phyloP scores from a whole-genome alignment of 2,888 invertebrate genomes.

The Hypercompe scribonia region DNA sequence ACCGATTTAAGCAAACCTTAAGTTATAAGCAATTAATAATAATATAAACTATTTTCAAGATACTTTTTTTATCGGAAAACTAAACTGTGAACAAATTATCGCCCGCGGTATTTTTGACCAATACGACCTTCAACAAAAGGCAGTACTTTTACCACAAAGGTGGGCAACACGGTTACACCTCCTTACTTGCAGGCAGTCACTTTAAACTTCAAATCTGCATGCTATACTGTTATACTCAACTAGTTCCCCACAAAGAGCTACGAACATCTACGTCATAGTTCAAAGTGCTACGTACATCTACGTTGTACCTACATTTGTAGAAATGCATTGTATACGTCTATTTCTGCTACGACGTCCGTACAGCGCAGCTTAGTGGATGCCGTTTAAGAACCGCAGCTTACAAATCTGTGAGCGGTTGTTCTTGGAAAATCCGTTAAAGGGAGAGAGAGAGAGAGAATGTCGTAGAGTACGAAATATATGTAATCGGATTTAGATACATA shows the following conservation, averaged over 20 bases:
- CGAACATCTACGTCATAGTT: conserved; percentile 15
- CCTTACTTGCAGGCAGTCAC: no score
- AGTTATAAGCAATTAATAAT: no score
- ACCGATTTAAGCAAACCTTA: no score
- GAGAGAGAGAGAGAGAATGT: background rate
- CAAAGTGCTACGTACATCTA: conserved; percentile 19
- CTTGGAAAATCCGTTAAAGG: background rate
- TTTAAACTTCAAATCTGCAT: no score
- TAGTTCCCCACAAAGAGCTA: conserved; percentile 8
- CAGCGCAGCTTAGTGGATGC: conserved; percentile 11
- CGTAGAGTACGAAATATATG: background rate
- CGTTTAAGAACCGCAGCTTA: conserved; percentile 15
- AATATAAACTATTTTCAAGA: no score
- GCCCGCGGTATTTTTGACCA: no score
- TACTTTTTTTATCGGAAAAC: no score
- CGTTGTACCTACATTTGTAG: conserved; percentile 12
- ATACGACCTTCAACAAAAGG: no score
- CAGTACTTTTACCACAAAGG: no score
- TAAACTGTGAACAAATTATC: no score
- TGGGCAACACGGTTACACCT: no score
- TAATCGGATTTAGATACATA: background rate
- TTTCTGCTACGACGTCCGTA: conserved; percentile 19
- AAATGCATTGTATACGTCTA: conserved; percentile 2
- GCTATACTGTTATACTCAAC: background rate
- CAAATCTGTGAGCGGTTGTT: background rate